Evolutionary conservation across 1,140 invertebrate genomes (phyloP).

Genomic region (Amyelois transitella): DNA sequence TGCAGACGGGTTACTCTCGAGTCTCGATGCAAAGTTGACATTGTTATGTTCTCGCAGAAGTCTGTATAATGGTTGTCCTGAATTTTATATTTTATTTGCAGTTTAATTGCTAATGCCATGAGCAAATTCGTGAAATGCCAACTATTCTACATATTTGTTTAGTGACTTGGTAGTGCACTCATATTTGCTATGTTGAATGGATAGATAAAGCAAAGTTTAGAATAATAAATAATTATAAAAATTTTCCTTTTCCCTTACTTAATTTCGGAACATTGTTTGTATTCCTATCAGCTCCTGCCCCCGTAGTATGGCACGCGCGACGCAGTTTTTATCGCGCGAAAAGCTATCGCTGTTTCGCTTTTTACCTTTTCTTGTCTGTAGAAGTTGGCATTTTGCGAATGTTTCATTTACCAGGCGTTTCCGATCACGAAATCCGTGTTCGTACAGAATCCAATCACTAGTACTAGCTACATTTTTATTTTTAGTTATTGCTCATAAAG

Average conservation of each 20-base stretch:
- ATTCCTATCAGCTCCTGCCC: too few relatives aligned
- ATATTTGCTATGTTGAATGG: too few relatives aligned
- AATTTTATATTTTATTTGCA: not conserved
- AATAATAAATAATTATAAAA: too few relatives aligned
- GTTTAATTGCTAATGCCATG: not conserved
- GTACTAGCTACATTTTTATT: slow-evolving; percentile 31
- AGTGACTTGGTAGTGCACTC: too few relatives aligned
- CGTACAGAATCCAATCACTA: slow-evolving; percentile 3
- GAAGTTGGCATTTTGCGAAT: not conserved
- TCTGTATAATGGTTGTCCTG: slow-evolving; percentile 14
- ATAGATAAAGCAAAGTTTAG: too few relatives aligned
- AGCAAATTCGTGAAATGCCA: not conserved
- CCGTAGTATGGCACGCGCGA: too few relatives aligned
- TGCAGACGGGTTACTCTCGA: slow-evolving; percentile 49
- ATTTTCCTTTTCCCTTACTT: too few relatives aligned
- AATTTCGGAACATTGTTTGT: too few relatives aligned
- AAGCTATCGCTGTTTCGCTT: too few relatives aligned
- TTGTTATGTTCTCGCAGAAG: slow-evolving; percentile 11
- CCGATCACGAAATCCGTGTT: not conserved
- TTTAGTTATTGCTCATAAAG: slow-evolving; percentile 24
- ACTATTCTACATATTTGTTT: not conserved
- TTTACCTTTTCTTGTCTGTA: too few relatives aligned
- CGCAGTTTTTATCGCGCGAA: too few relatives aligned
- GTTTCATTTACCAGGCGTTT: not conserved
- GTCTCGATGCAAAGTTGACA: slow-evolving; percentile 32